Evolutionary conservation across 2,113 vertebrate genomes (phyloP), one percentile per base, ranked within the genome.

Genomic region (Caracal caracal): DNA sequence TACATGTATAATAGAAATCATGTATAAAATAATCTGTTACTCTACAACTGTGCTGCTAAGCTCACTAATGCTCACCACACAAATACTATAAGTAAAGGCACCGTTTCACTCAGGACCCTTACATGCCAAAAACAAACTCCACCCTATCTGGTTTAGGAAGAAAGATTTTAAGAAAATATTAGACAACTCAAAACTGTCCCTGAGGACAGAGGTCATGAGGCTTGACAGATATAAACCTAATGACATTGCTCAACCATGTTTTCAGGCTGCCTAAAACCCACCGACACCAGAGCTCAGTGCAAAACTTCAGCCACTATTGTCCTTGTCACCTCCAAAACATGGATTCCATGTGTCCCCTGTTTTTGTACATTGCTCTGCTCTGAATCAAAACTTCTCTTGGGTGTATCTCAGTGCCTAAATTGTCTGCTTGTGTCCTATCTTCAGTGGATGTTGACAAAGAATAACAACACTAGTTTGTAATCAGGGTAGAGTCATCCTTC

Each of bases 81-180:
- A 81, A 40, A 76, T 43, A 20, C 4, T 20, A 35, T 16, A 49
- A 61, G 13, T 12, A 63, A 86, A 63, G 6, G 1, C 30, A 16
- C 40, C 37, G 30, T 35, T 65, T 66, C 1, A 16, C 15, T 43
- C 43, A 86, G 2, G 17, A 66, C 0, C 3, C 0, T 28, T 16
- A 51, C 22, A 40, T 43, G 3, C 17, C 17, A 19, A 22, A 79
- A 84, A 53, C 9, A 88, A 88, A 59, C 4, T 5, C 22, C 3
- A 47, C 0, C 10, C 1, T 43, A 26, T 76, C 8, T 30, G 65
- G 0, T 49, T 95, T 53, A 81, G 28, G 8, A 73, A 49, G 9
- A 94, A 56, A 9, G 2, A 16, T 61, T 56, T 90, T 30, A 49
- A 65, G n/a, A 65, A 89, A 86, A 43, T 88, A 84, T n/a, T 70